These are phyloP conservation scores for Thecophora atra DNA, from an alignment of 2,888 invertebrate species.

Conservation along the genomic window DNA sequence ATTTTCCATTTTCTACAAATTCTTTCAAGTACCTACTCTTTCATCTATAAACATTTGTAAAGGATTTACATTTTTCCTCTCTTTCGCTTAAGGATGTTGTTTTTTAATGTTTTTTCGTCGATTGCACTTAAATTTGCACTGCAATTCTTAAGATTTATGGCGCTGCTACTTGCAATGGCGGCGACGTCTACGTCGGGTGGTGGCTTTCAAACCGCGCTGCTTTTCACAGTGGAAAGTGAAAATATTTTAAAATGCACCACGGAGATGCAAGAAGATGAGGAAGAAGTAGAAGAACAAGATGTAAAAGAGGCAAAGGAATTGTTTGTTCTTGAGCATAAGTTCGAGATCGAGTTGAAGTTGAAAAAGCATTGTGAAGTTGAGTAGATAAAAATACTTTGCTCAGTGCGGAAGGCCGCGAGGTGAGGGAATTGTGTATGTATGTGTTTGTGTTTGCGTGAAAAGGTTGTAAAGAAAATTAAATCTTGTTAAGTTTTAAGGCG, in stretches of 20 bases:
- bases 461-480: not conserved
- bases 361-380: not conserved
- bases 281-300: not conserved
- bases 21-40: not conserved
- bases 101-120: not conserved
- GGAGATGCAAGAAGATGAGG: not conserved
- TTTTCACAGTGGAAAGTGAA: not conserved
- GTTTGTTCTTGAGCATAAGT: not conserved
- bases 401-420: not conserved
- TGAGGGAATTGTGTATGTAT: not conserved
- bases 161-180: no score
- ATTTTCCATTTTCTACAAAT: slow-evolving; percentile 3
- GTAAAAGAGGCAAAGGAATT: not conserved
- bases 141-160: not conserved
- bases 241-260: not conserved
- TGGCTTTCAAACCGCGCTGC: not conserved
- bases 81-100: not conserved
- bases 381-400: not conserved
- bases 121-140: not conserved
- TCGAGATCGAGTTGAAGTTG: not conserved
- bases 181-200: not conserved
- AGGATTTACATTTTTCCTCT: not conserved
- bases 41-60: not conserved
- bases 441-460: no score
- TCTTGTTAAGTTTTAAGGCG: not conserved